phyloP scores from a whole-genome alignment of 1,140 invertebrate genomes.

The Coboldia fuscipes region DNA sequence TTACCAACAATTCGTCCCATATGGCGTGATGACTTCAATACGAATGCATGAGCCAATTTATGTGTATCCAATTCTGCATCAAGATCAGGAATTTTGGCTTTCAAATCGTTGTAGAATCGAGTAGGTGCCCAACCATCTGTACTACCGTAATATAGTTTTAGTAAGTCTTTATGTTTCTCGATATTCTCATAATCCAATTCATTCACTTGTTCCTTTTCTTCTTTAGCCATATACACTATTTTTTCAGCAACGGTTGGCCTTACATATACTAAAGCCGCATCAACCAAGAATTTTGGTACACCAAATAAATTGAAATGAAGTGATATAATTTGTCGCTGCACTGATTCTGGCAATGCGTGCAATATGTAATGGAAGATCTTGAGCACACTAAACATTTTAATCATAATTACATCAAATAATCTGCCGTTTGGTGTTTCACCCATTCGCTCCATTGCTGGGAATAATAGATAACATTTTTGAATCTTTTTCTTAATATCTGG shows the following conservation, averaged over 20 bases:
- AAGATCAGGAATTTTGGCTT: constrained; percentile 30
- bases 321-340: constrained; percentile 26
- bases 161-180: constrained; percentile 26
- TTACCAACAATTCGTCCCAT: constrained; percentile 36
- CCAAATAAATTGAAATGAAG: constrained; percentile 25
- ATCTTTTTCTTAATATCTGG: constrained; percentile 23
- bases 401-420: constrained; percentile 23
- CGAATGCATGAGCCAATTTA: constrained; percentile 52
- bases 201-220: constrained; percentile 36
- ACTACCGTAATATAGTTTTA: constrained; percentile 55
- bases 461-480: constrained; percentile 42
- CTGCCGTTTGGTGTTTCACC: constrained; percentile 45
- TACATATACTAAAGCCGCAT: constrained; percentile 26
- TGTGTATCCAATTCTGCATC: constrained; percentile 40
- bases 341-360: constrained; percentile 28
- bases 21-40: constrained; percentile 32
- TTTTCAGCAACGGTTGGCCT: constrained; percentile 26
- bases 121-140: constrained; percentile 55
- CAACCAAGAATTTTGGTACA: constrained; percentile 20
- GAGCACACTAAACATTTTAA: constrained; percentile 14
- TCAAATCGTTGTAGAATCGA: constrained; percentile 37
- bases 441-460: constrained; percentile 67
- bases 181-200: constrained; percentile 39
- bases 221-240: constrained; percentile 33
- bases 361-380: constrained; percentile 18